Evolutionary conservation across 2,797 vertebrate genomes (phyloP).

Genomic region (Falco berigora): DNA sequence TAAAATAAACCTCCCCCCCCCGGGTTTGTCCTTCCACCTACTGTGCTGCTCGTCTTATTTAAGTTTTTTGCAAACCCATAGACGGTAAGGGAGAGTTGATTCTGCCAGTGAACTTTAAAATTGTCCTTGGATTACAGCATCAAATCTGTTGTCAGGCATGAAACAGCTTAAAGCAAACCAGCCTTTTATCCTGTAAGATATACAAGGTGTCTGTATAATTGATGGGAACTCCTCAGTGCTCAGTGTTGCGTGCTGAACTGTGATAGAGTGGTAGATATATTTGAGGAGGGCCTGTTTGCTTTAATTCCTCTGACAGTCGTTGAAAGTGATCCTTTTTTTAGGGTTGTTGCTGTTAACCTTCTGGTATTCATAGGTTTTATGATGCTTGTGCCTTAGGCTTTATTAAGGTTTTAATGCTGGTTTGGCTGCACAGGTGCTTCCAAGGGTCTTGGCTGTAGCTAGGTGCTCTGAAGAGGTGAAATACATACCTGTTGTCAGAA

Average conservation of each 20-base stretch:
- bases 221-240: background rate
- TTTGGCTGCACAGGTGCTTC: background rate
- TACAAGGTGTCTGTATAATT: background rate
- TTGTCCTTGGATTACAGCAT: background rate
- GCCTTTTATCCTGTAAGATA: background rate
- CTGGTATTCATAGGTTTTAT: background rate
- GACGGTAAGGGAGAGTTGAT: background rate
- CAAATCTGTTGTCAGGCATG: background rate
- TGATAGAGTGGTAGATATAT: rapidly evolving
- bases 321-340: background rate
- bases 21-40: rapidly evolving
- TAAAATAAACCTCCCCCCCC: too few relatives aligned
- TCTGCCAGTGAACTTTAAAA: background rate
- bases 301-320: background rate
- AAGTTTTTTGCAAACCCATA: background rate
- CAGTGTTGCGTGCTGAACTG: background rate
- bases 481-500: background rate
- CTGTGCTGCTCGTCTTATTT: background rate
- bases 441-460: background rate
- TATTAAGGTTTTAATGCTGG: background rate
- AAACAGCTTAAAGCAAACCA: background rate
- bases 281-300: background rate
- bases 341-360: background rate
- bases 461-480: background rate
- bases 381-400: background rate